A percentile compares a stretch with the other conserved stretches of the same genome.
Evolutionary conservation across 1,140 invertebrate species (phyloP).

Genomic region (Varroa destructor): DNA sequence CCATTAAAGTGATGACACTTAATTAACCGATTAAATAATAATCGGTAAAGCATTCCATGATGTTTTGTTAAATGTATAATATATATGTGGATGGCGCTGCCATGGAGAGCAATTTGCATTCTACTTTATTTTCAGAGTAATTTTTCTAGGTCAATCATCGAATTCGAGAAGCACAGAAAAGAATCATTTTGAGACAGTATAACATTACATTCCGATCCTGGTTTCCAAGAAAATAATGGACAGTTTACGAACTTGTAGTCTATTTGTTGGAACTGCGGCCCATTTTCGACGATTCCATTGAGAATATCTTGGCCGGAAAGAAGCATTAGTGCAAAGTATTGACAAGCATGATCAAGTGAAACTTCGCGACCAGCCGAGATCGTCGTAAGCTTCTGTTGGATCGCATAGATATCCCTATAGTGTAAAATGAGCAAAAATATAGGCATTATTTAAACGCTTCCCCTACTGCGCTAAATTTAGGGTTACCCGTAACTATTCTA

Average conservation of each 20-base stretch:
- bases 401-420: slow-evolving; percentile 63
- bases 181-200: no score
- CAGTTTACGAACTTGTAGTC: slow-evolving; percentile 48
- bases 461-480: no score
- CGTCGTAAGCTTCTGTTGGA: slow-evolving; percentile 70
- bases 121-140: neutral
- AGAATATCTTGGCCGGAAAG: slow-evolving; percentile 70
- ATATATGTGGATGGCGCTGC: neutral
- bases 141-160: no score
- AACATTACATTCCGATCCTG: no score
- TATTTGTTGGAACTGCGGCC: slow-evolving; percentile 63
- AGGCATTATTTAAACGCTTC: no score
- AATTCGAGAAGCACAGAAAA: no score
- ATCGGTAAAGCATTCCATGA: no score
- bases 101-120: neutral
- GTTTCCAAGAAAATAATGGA: no score
- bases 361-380: slow-evolving; percentile 66
- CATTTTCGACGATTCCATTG: slow-evolving; percentile 59
- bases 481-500: no score
- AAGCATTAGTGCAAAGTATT: slow-evolving; percentile 73
- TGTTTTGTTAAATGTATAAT: no score
- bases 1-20: no score
- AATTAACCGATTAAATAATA: no score
- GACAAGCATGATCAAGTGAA: slow-evolving; percentile 65
- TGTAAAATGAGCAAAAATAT: slow-evolving; percentile 30